Conservation (phyloP, 2,797 vertebrate genomes). For the Microctenopoma lineatum region DNA sequence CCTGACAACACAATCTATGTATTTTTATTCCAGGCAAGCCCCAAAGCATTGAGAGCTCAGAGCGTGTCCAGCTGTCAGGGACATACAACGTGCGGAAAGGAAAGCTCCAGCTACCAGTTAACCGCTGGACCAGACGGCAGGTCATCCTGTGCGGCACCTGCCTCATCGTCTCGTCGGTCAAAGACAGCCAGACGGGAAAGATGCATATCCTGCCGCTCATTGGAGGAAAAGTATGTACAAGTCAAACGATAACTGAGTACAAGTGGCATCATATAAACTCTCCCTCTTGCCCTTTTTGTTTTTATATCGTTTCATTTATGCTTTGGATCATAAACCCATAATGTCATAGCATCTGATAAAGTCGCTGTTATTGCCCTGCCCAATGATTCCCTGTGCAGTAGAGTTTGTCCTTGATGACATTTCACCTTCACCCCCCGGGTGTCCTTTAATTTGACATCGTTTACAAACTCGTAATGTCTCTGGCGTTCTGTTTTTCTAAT, state of each 20-base stretch:
- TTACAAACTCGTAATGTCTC: constrained; percentile 26
- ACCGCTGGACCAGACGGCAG: constrained; percentile 96
- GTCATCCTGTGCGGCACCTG: constrained; percentile 98
- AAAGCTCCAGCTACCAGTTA: constrained; percentile 97
- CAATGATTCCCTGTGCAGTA: constrained; percentile 18
- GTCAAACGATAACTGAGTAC: not conserved
- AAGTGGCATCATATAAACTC: not conserved
- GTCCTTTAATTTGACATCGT: constrained; percentile 41
- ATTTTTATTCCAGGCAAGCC: constrained; percentile 89
- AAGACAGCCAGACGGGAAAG: constrained; percentile 95
- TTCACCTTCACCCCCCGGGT: constrained; percentile 39
- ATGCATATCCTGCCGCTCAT: constrained; percentile 98
- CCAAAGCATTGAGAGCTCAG: constrained; percentile 89
- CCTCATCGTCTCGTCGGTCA: constrained; percentile 96
- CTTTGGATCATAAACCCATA: constrained; percentile 42
- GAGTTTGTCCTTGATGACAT: constrained; percentile 28
- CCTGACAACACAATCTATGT: constrained; percentile 20
- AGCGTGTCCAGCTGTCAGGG: constrained; percentile 96
- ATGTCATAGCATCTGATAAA: constrained; percentile 42
- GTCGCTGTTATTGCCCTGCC: constrained; percentile 23
- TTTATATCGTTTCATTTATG: constrained; percentile 7
- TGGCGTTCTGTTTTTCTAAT: constrained; percentile 27
- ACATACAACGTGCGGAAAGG: constrained; percentile 97
- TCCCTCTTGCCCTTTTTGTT: constrained; percentile 21
- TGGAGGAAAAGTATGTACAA: constrained; percentile 92